These are phyloP conservation scores for Zoanthus gigantus DNA, from an alignment of 92 coral and sea anemone genomes.

Conservation along the genomic window DNA sequence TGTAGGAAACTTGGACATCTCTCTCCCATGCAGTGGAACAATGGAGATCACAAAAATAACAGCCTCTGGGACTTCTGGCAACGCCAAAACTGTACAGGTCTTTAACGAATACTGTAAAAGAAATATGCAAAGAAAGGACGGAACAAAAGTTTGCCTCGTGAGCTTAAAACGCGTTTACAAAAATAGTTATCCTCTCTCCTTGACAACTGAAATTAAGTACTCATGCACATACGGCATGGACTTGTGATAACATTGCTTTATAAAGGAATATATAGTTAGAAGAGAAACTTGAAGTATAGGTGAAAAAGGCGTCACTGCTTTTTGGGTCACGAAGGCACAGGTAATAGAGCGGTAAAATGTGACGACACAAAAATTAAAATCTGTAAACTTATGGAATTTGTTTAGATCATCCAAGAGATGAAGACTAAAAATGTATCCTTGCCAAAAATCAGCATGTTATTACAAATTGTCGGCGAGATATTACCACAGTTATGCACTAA, in stretches of 20 bases:
- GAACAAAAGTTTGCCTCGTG: conserved; percentile 73
- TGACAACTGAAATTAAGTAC: conserved; percentile 66
- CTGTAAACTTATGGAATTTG: too few species aligned
- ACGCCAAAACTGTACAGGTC: conserved; percentile 67
- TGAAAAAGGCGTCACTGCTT: too few species aligned
- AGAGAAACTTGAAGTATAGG: too few species aligned
- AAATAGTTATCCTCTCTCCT: conserved; percentile 74
- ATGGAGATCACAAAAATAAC: conserved; percentile 65
- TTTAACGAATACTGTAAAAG: conserved; percentile 75
- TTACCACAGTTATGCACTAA: too few species aligned
- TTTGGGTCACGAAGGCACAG: too few species aligned
- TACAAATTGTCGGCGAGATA: too few species aligned
- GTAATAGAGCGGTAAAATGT: too few species aligned
- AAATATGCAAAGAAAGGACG: conserved; percentile 64
- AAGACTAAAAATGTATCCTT: too few species aligned
- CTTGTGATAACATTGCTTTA: neutral
- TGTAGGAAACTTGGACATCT: conserved; percentile 80
- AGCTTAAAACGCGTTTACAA: conserved; percentile 86
- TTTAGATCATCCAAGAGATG: too few species aligned
- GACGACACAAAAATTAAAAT: too few species aligned
- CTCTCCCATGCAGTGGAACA: conserved; percentile 75
- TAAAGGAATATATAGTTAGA: too few species aligned
- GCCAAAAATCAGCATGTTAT: too few species aligned
- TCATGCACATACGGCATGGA: conserved; percentile 66
- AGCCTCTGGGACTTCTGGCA: conserved; percentile 80